Conservation (phyloP, 2,113 vertebrate genomes). For the Entomyzon cyanotis region DNA sequence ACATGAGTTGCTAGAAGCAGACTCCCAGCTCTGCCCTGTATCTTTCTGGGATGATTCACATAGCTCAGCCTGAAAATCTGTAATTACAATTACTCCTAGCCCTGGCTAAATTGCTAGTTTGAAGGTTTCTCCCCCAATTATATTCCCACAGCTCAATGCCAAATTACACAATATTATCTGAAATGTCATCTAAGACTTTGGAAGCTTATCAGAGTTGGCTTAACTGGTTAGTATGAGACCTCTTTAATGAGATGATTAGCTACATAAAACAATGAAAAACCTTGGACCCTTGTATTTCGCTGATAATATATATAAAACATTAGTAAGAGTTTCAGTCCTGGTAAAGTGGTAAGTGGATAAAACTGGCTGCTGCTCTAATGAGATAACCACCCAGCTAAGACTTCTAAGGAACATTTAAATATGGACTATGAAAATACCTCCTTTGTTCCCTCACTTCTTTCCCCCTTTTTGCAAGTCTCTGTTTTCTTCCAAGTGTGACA, state of each 20-base stretch:
- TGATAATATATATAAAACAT: background rate
- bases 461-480: background rate
- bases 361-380: conserved; percentile 1
- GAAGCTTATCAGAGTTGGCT: background rate
- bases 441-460: background rate
- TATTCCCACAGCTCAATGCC: background rate
- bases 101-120: background rate
- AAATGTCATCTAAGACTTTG: background rate
- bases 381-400: background rate
- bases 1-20: background rate
- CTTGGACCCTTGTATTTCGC: background rate
- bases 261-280: background rate
- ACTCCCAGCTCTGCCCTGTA: background rate
- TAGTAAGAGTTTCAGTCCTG: background rate
- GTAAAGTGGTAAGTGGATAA: background rate
- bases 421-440: background rate
- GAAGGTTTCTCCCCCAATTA: conserved; percentile 2
- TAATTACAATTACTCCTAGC: background rate
- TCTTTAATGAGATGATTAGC: conserved; percentile 12
- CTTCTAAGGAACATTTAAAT: background rate
- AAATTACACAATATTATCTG: conserved; percentile 12
- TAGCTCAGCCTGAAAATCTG: background rate
- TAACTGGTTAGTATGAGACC: background rate
- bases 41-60: background rate
- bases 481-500: background rate